Evolutionary conservation across 2,888 invertebrate species (phyloP), one percentile per base, ranked within the genome.

Genomic region (Anticlea derivata): DNA sequence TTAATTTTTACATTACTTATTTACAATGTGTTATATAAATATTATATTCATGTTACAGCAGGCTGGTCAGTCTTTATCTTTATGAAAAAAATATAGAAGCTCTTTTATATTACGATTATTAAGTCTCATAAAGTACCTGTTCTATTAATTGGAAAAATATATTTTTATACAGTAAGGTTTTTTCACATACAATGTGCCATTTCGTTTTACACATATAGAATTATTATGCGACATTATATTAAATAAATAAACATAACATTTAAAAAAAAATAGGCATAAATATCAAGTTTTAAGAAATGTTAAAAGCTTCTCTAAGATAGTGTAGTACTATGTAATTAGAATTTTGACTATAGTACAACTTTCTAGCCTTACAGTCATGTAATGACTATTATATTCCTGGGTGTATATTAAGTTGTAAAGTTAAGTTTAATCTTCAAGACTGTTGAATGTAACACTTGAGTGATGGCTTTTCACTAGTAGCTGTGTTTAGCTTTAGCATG

Each of bases 291-390:
- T 61, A 55, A 64, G 67, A 72, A 66, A 70, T 69, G 69, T 75
- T 75, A 61, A 66, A 27, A 69, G 66, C 71, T 75, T 77, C 63
- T 37, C 0, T 41, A 38, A 23, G 13, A 26, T 24, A 33, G 20
- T 34, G 51, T 63, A 61, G 55, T 55, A n/a, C n/a, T n/a, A 34
- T 30, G 38, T 61, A 55, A 60, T 58, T 52, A 52, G 60, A 60
- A 62, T 61, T 65, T 72, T 66, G 61, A 83, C 82, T 82, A 82
- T 81, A 85, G 86, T 88, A 88, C 88, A 88, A 88, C 70, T 60
- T 61, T 71, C 65, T 82, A 85, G 87, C 87, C 86, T 87, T 87
- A 82, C 58, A 56, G 75, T 78, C 71, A 74, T 80, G 43, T 63
- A 66, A 77, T 76, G 75, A 75, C 70, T 55, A 43, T 55, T 63